These are phyloP conservation scores for Apamea crenata DNA, from an alignment of 2,888 invertebrate species.

Conservation along the genomic window DNA sequence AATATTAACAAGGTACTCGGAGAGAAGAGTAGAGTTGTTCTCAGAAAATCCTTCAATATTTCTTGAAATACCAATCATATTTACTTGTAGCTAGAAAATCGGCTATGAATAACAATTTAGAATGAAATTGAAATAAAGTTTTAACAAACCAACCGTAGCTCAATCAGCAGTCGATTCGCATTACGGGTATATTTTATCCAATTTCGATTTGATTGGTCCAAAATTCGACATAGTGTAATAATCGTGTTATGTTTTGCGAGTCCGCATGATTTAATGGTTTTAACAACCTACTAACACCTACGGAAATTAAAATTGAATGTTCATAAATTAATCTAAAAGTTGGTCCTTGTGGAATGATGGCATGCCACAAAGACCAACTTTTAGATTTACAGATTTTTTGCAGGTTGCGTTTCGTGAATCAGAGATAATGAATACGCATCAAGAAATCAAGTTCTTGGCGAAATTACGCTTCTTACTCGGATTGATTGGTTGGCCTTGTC, in stretches of 20 bases:
- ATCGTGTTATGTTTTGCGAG: constrained; percentile 4
- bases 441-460: not conserved
- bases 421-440: not conserved
- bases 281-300: not conserved
- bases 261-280: constrained; percentile 1
- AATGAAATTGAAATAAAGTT: constrained; percentile 11
- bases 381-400: no score
- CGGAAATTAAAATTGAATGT: not conserved
- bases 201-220: constrained; percentile 29
- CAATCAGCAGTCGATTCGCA: constrained; percentile 20
- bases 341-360: not conserved
- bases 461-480: not conserved
- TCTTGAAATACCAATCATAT: not conserved
- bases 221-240: constrained; percentile 18
- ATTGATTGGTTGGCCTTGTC: not conserved
- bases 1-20: not conserved
- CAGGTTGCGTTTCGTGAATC: no score
- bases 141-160: constrained; percentile 4
- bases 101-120: constrained; percentile 5
- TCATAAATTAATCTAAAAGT: no score
- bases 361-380: no score
- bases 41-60: not conserved
- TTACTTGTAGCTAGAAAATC: constrained; percentile 31
- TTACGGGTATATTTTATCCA: constrained; percentile 1
- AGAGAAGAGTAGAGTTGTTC: not conserved